Conservation (phyloP, 2,888 invertebrate genomes). For the Steromphala cineraria region DNA sequence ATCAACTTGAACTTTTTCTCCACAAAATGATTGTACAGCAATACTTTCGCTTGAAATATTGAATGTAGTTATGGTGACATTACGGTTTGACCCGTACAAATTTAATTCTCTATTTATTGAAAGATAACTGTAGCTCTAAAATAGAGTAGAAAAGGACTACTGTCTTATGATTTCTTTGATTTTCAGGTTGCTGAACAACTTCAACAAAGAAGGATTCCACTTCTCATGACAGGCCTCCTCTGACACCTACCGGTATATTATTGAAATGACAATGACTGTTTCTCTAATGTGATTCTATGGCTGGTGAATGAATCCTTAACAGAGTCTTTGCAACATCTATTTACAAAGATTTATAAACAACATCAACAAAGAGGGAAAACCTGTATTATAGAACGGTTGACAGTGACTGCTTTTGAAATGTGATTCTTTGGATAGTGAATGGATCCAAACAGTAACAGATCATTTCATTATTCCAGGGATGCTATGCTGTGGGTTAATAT, state of each 20-base stretch:
- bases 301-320: too few relatives aligned
- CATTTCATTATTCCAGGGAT: too few relatives aligned
- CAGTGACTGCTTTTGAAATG: too few relatives aligned
- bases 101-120: not conserved
- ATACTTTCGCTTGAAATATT: too few relatives aligned
- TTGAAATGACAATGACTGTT: too few relatives aligned
- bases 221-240: slow-evolving; percentile 80
- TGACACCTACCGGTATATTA: too few relatives aligned
- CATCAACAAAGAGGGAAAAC: slow-evolving; percentile 89
- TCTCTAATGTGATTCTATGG: too few relatives aligned
- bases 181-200: slow-evolving; percentile 85
- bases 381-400: not conserved
- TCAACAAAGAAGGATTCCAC: slow-evolving; percentile 95
- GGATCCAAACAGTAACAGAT: too few relatives aligned
- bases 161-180: slow-evolving; percentile 38
- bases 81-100: too few relatives aligned
- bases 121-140: not conserved
- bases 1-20: not conserved
- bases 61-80: too few relatives aligned
- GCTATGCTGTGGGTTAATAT: not conserved
- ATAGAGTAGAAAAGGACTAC: too few relatives aligned
- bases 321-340: too few relatives aligned
- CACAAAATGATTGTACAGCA: not conserved
- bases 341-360: slow-evolving; percentile 87
- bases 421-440: not conserved